Conservation (phyloP, 2,888 invertebrate genomes). For the Drosophila paracracens region DNA sequence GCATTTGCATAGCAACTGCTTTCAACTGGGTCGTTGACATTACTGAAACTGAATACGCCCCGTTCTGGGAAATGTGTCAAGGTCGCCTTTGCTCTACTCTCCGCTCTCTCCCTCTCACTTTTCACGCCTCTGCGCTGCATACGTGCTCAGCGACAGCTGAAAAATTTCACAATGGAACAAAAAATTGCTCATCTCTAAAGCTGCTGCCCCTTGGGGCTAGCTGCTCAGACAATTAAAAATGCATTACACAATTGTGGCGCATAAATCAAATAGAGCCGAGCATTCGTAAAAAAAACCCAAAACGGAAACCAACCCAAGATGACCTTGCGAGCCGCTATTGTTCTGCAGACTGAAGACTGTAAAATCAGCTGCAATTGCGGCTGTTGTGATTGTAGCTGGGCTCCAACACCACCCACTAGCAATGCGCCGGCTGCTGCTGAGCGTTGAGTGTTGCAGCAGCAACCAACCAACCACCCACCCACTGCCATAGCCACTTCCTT, state of each 20-base stretch:
- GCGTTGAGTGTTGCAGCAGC: neutral
- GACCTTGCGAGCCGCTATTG: constrained; percentile 66
- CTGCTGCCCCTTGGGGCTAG: constrained; percentile 23
- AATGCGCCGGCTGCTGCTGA: constrained; percentile 13
- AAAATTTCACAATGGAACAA: constrained; percentile 64
- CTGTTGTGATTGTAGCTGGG: constrained; percentile 21
- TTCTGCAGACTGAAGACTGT: constrained; percentile 52
- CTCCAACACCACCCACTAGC: constrained; percentile 33
- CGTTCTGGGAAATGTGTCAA: constrained; percentile 56
- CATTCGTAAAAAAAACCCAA: constrained; percentile 23
- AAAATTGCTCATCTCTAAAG: constrained; percentile 28
- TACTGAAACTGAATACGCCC: constrained; percentile 5
- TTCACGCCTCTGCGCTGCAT: constrained; percentile 35
- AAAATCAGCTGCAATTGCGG: constrained; percentile 48
- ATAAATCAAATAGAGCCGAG: constrained; percentile 48
- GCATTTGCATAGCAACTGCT: constrained; percentile 23
- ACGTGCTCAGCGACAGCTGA: constrained; percentile 56
- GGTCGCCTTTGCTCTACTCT: constrained; percentile 32
- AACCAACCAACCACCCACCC: constrained; percentile 39
- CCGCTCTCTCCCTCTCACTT: constrained; percentile 43
- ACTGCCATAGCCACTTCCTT: constrained; percentile 13
- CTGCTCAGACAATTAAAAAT: constrained; percentile 53
- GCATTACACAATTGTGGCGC: constrained; percentile 58
- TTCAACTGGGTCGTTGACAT: constrained; percentile 56
- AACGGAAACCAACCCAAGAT: constrained; percentile 40